Evolutionary conservation across 2,113 vertebrate species (phyloP), one percentile per base, ranked within the genome.

Genomic region (Cercopithecus mona): DNA sequence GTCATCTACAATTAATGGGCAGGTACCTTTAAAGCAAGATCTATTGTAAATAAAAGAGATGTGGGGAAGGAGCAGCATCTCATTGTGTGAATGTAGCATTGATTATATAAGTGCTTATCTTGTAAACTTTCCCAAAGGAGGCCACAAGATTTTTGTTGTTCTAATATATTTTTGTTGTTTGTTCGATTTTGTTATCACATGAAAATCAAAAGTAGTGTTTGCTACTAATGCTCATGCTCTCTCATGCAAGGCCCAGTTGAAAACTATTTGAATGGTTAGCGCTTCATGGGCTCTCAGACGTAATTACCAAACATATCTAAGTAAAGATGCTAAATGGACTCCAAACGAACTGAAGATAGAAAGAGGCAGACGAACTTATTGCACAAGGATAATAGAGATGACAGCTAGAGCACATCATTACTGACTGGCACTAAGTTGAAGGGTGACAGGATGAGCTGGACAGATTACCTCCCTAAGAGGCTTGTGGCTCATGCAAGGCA

Each of bases 1-100:
- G 98, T 98, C 98, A 97, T 96, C 97, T 94, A 98, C 98, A 99
- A 98, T 98, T 98, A 98, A 99, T 99, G 98, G 97, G 96, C 98
- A 98, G 98, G 98, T 98, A 98, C 95, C 75, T 97, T 98, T 98
- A 98, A 98, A 98, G 98, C 97, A 98, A 98, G 98, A 98, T 98
- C 98, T 98, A 97, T 98, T 98, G 98, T 98, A 97, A 96, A 98
- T 98, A 98, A 3, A 90, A 97, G 97, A 96, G 97, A 98, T 98
- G 98, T 98, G 96, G 94, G 82, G 84, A 83, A 98, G 98, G 98
- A 55, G 40, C 4, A 45, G 35, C 55, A 52, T 82, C 80, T 89
- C 76, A 59, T 40, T 95, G 45, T 96, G 22, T 57, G 23, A 93
- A 55, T 73, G 90, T 90, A 72, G 18, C 32, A 96, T 96, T 88